A percentile compares a stretch with the other conserved stretches of the same genome.
Conservation (phyloP, 92 coral and sea anemone genomes). For the Phenganax marumi region DNA sequence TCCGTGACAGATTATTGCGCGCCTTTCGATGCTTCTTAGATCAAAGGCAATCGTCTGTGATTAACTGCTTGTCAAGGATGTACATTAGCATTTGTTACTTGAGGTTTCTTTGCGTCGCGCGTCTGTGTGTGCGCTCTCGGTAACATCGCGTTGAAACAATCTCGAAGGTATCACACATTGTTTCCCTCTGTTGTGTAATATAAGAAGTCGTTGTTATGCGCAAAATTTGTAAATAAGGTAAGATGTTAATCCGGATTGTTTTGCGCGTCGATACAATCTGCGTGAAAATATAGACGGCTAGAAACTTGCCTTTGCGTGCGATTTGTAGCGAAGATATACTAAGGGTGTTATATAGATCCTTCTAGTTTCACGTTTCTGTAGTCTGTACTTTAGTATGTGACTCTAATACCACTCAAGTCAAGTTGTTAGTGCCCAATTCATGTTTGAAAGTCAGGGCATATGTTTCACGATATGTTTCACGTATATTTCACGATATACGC, state of each 20-base stretch:
- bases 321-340: not conserved
- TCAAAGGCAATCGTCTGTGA: constrained; percentile 32
- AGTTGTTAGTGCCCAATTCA: too few relatives aligned
- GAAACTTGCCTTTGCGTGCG: not conserved
- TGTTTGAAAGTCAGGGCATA: too few relatives aligned
- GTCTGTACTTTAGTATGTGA: too few relatives aligned
- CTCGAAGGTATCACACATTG: not conserved
- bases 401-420: too few relatives aligned
- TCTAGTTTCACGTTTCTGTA: too few relatives aligned
- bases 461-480: too few relatives aligned
- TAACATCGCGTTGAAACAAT: not conserved
- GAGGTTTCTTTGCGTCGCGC: constrained; percentile 2
- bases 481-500: too few relatives aligned
- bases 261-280: constrained; percentile 15
- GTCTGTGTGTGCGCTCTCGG: constrained; percentile 10
- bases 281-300: not conserved
- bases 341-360: too few relatives aligned
- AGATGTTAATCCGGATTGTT: constrained; percentile 7
- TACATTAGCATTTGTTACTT: constrained; percentile 11
- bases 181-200: not conserved
- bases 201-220: constrained; percentile 10
- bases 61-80: constrained; percentile 18
- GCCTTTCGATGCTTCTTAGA: constrained; percentile 31
- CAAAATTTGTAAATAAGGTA: constrained; percentile 24
- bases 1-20: constrained; percentile 35